Evolutionary conservation across 2,797 vertebrate genomes (phyloP).

Genomic region (Sebastiscus tertius): DNA sequence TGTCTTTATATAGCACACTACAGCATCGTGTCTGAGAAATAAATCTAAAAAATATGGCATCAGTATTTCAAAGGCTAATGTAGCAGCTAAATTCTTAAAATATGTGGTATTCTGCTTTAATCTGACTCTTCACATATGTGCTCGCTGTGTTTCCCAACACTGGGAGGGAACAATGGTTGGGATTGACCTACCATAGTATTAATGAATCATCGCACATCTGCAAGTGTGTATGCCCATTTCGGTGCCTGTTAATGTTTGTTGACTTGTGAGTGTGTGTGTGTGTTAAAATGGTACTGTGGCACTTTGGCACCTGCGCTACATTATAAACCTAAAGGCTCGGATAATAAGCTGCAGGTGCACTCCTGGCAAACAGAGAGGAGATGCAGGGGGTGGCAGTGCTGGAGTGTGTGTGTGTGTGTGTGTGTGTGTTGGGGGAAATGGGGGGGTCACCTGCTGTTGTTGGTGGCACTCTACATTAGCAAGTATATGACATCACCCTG

Average conservation of each 20-base stretch:
- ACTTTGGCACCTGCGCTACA: slow-evolving; percentile 88
- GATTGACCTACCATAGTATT: slow-evolving; percentile 58
- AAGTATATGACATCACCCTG: slow-evolving; percentile 58
- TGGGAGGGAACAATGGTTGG: slow-evolving; percentile 49
- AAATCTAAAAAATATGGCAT: neutral
- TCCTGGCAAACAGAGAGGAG: slow-evolving; percentile 71
- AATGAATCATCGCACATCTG: slow-evolving; percentile 79
- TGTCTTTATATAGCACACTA: neutral
- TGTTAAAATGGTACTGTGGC: slow-evolving; percentile 65
- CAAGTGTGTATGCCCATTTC: slow-evolving; percentile 64
- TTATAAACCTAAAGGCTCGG: slow-evolving; percentile 84
- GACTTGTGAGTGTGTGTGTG: slow-evolving; percentile 36
- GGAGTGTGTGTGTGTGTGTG: slow-evolving; percentile 30
- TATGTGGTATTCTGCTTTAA: slow-evolving; percentile 4
- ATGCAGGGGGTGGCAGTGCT: slow-evolving; percentile 33
- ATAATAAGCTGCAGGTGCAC: slow-evolving; percentile 92
- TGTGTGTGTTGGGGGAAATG: neutral
- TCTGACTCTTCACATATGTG: slow-evolving; percentile 26
- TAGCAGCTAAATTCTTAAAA: neutral
- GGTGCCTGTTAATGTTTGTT: slow-evolving; percentile 62
- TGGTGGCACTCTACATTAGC: slow-evolving; percentile 65
- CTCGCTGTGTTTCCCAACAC: slow-evolving; percentile 50
- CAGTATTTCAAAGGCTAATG: neutral
- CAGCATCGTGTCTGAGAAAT: neutral
- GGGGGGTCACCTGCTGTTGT: slow-evolving; percentile 74